Percentiles rank a stretch among this genome's conserved stretches.
Evolutionary conservation across 2,113 vertebrate genomes (phyloP).

Genomic region (Grus americana): DNA sequence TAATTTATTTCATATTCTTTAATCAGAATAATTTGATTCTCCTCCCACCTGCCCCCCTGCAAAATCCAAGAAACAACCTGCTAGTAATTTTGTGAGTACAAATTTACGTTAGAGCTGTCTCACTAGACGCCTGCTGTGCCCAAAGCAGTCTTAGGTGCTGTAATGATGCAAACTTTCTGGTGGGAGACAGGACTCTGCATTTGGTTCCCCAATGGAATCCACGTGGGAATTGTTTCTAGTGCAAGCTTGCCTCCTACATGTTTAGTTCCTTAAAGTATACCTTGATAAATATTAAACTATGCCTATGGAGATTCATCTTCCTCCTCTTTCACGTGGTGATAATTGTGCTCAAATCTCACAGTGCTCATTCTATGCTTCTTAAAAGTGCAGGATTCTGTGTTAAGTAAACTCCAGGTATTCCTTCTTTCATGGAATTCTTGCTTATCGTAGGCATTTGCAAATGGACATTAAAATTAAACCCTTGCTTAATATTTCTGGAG

Average conservation of each 20-base stretch:
- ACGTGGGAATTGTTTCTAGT: neutral
- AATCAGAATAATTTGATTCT: neutral
- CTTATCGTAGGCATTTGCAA: neutral
- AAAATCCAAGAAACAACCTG: neutral
- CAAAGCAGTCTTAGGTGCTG: neutral
- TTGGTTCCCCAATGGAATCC: neutral
- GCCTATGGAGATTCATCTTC: neutral
- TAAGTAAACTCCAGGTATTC: neutral
- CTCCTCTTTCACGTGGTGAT: neutral
- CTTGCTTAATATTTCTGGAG: neutral
- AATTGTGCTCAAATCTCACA: neutral
- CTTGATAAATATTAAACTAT: neutral
- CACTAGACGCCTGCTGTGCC: neutral
- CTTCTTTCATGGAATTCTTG: neutral
- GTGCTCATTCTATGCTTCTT: neutral
- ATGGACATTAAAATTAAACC: neutral
- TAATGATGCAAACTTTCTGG: neutral
- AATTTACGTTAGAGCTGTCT: neutral
- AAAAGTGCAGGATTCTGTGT: neutral
- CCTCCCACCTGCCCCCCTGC: rapidly evolving
- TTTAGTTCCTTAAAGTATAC: neutral
- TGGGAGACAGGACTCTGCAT: neutral
- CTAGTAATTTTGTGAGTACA: neutral
- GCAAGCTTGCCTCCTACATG: neutral
- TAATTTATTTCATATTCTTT: neutral